Base-by-base conservation (phyloP, 2,888 invertebrate species). In the Anthophora plumipes region DNA sequence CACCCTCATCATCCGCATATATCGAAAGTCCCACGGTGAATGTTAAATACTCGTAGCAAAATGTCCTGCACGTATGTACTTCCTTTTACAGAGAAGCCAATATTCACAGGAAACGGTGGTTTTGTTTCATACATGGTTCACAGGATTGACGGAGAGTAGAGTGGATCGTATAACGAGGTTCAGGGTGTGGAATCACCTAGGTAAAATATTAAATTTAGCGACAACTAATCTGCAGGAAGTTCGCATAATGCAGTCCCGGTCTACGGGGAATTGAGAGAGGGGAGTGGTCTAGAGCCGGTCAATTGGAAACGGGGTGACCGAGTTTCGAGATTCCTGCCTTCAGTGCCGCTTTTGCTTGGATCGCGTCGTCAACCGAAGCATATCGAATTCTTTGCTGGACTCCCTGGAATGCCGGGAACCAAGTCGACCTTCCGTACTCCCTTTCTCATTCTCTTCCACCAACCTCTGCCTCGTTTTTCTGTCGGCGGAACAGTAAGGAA, bases 271-370 rank as follows among this genome's bases (percentile, higher is more conserved):
- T 25, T 46, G 70, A 41, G 66, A 12, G 48, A 31, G 22, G 60
- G 31, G 31, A n/a, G 52, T 1, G 50, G 25, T 31, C n/a, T 1
- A 22, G n/a, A 69, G 71, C 80, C 80, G 88, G 85, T 90, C 89
- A 89, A 86, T 88, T 84, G 85, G 83, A 86, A 87, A 85, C 63
- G 81, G 52, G 86, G 80, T 89, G 88, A 87, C 89, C 88, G 88
- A 89, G 85, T 90, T 89, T 84, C 84, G 41, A 60, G 67, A 70
- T 75, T 43, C 70, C 69, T 60, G 41, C 60, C 68, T 25, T 37
- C 20, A n/a, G 46, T 41, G n/a, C 63, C 67, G 54, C 68, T 60
- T 67, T 67, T 52, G 22, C 77, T 48, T 14, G 66, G 46, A 50
- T 68, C 71, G 41, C 55, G 59, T 52, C 80, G 59, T 69, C 64